Percentiles rank a stretch among this genome's conserved stretches.
Conservation (phyloP, 2,113 vertebrate genomes). For the Cygnus atratus region DNA sequence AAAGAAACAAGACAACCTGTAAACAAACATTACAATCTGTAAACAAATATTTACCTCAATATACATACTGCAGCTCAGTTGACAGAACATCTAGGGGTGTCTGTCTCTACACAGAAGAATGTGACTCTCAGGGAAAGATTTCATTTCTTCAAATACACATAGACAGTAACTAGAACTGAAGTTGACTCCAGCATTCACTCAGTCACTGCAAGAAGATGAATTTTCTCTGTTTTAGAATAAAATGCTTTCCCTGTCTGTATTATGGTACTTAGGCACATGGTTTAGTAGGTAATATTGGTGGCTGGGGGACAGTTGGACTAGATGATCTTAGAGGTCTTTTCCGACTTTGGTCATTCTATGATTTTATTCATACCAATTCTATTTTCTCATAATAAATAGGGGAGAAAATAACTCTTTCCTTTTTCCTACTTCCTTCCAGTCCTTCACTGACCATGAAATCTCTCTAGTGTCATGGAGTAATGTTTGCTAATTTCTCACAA, state of each 20-base stretch:
- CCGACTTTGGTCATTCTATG: too few relatives aligned
- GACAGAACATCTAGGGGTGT: not conserved
- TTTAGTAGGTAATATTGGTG: too few relatives aligned
- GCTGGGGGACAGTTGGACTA: too few relatives aligned
- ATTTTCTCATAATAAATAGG: not conserved
- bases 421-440: not conserved
- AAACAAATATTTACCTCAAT: not conserved
- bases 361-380: not conserved
- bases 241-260: not conserved
- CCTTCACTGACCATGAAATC: not conserved
- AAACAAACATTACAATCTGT: not conserved
- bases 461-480: not conserved
- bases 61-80: not conserved
- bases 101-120: not conserved
- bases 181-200: not conserved
- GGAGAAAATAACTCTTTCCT: accelerated
- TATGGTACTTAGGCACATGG: too few relatives aligned
- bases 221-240: not conserved
- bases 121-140: not conserved
- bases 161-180: not conserved
- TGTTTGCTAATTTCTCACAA: not conserved
- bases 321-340: too few relatives aligned
- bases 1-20: not conserved
- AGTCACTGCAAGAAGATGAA: not conserved
- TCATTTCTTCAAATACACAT: not conserved